These are phyloP conservation scores for Cryptophagus acutangulus DNA, from an alignment of 2,888 invertebrate genomes.

Conservation along the genomic window DNA sequence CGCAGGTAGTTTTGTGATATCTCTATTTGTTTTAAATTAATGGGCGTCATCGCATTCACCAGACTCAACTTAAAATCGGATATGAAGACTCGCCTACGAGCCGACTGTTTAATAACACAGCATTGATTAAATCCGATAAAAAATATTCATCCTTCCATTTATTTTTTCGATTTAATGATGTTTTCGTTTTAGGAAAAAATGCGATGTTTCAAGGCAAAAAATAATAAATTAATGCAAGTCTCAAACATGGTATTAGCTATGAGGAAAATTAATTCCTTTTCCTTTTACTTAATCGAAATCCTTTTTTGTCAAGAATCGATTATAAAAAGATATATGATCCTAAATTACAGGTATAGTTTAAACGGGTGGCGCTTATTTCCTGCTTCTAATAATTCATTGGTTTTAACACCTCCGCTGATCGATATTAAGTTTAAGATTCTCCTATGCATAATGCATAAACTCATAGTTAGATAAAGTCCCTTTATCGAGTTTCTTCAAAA, in stretches of 20 bases:
- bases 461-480: slow-evolving; percentile 23
- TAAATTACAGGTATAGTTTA: slow-evolving; percentile 32
- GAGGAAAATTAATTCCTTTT: slow-evolving; percentile 1
- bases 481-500: neutral
- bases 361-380: slow-evolving; percentile 30
- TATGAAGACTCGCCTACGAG: too few relatives aligned
- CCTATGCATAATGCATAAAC: slow-evolving; percentile 37
- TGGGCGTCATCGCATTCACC: slow-evolving; percentile 1
- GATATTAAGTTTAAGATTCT: slow-evolving; percentile 31
- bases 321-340: slow-evolving; percentile 29
- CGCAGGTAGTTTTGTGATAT: neutral
- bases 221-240: too few relatives aligned
- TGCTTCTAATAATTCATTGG: slow-evolving; percentile 41
- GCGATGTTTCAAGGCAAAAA: too few relatives aligned
- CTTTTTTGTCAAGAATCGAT: slow-evolving; percentile 22
- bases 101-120: neutral
- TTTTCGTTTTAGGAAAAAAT: too few relatives aligned
- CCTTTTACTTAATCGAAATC: slow-evolving; percentile 2
- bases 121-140: too few relatives aligned
- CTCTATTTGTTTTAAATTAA: slow-evolving; percentile 1
- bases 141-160: too few relatives aligned
- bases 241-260: too few relatives aligned
- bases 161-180: too few relatives aligned
- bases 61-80: neutral
- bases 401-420: slow-evolving; percentile 39